phyloP scores from a whole-genome alignment of 2,113 vertebrate genomes.

The Grus americana region DNA sequence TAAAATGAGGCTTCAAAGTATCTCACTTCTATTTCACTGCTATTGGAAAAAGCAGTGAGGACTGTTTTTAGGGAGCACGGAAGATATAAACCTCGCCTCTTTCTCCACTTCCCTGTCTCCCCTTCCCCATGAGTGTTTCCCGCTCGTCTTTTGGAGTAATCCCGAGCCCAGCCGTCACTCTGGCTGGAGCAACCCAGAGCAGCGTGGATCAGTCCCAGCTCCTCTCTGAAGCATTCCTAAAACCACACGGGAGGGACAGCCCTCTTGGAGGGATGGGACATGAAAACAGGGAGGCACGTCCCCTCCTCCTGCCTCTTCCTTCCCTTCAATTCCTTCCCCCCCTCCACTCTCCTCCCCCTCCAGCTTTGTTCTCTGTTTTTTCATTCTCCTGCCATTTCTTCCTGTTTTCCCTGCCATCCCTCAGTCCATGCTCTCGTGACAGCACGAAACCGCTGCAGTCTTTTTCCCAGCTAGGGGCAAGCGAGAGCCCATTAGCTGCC shows the following conservation, averaged over 20 bases:
- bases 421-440: not conserved
- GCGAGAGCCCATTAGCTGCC: not conserved
- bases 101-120: not conserved
- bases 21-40: constrained; percentile 44
- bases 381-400: not conserved
- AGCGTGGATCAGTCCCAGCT: not conserved
- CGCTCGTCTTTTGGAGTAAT: not conserved
- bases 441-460: not conserved
- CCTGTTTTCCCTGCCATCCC: not conserved
- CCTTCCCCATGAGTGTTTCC: not conserved
- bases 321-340: not conserved
- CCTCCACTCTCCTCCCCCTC: not conserved
- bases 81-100: not conserved
- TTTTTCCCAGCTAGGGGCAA: not conserved
- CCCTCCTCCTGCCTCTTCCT: not conserved
- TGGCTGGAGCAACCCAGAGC: not conserved
- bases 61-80: not conserved
- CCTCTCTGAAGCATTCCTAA: not conserved
- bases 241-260: not conserved
- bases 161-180: rapidly evolving
- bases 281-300: not conserved
- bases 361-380: not conserved
- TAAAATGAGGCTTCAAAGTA: constrained; percentile 48
- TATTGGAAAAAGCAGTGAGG: not conserved
- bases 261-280: not conserved